Evolutionary conservation across 2,113 vertebrate species (phyloP), one percentile per base, ranked within the genome.

Genomic region (Proteles cristata): DNA sequence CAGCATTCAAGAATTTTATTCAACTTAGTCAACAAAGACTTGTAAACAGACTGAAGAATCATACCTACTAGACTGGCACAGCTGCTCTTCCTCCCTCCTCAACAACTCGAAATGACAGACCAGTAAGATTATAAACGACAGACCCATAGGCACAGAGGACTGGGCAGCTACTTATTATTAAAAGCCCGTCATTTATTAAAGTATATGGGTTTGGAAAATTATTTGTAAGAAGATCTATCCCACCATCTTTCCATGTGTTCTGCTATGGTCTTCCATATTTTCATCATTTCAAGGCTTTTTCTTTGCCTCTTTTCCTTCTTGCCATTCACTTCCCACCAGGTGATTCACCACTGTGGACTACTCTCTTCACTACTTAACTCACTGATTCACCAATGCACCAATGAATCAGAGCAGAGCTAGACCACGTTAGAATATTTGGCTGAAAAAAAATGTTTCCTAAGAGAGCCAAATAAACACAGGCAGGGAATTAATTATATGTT

Each of bases 381-480:
- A 77, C 61, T 90, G 35, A 81, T 76, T 96, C 63, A 96, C 48
- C 84, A 25, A 95, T 58, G 39, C 48, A 88, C 76, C 73, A 90
- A 69, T 86, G 85, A 84, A 76, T 94, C 35, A 81, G 90, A 88
- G 77, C 61, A 66, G 43, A 93, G 61, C 28, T 71, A 90, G 53
- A 71, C 87, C 33, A 71, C 58, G 0, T 48, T 96, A 63, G 73
- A 94, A 39, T 80, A 92, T 69, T 6, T 94, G 80, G 89, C 61
- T 96, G 25, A 92, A 90, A 39, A 88, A 88, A 95, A 92, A 89
- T 76, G 66, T 90, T 92, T 96, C 73, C n/a, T 63, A 80, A 79
- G 77, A 93, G 4, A 89, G 84, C 55, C 79, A 95, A 96, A 61
- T 89, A 95, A 94, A 86, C 61, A 87, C 0, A 4, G 80, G 45